Conservation (phyloP, 2,797 vertebrate genomes). For the Holocentrus rufus region DNA sequence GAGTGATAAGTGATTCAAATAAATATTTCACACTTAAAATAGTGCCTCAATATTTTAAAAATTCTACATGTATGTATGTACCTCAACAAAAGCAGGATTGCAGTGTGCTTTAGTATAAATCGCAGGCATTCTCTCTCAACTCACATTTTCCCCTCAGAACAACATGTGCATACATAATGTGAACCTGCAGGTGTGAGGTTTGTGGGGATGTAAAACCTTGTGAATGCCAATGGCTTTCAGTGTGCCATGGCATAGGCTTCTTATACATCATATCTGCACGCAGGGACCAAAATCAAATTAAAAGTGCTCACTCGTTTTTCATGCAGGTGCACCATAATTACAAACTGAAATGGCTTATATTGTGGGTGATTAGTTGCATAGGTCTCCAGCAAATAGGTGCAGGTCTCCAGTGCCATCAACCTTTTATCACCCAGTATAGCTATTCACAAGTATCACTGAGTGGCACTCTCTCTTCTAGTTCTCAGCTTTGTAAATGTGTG, state of each 20-base stretch:
- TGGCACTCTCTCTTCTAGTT: too few species aligned
- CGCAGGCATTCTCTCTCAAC: background rate
- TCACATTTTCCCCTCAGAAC: conserved; percentile 1
- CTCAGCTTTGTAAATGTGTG: too few species aligned
- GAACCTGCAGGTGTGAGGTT: conserved; percentile 15
- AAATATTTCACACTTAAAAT: background rate
- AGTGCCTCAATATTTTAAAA: background rate
- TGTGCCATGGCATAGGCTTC: background rate
- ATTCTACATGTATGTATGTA: background rate
- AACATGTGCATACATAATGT: conserved; percentile 20
- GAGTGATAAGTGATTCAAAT: background rate
- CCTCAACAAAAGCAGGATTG: background rate
- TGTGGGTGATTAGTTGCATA: too few species aligned
- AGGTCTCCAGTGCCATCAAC: too few species aligned
- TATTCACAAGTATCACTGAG: too few species aligned
- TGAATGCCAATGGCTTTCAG: conserved; percentile 6
- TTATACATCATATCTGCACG: background rate
- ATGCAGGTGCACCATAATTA: background rate
- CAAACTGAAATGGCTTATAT: conserved; percentile 4
- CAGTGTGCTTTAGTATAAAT: conserved; percentile 12
- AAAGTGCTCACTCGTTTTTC: background rate
- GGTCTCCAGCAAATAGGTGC: too few species aligned
- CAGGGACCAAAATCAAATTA: background rate
- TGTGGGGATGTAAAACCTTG: background rate
- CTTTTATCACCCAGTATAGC: too few species aligned